phyloP scores from a whole-genome alignment of 2,888 invertebrate species.

The Ennomos fuscantarius region DNA sequence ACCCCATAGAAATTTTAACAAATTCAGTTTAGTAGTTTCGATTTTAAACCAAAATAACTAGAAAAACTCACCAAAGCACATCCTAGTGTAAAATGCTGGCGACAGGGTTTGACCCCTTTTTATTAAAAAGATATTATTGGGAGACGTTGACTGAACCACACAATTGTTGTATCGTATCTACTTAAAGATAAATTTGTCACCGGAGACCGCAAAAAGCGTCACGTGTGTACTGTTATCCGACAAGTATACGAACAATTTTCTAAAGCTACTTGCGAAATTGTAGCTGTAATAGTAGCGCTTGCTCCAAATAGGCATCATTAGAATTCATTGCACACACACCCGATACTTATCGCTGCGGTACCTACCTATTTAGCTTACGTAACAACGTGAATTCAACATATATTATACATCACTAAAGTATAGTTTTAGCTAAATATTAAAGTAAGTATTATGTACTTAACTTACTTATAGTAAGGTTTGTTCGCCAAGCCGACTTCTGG shows the following conservation, averaged over 20 bases:
- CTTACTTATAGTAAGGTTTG: slow-evolving; percentile 20
- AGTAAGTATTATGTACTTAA: slow-evolving; percentile 29
- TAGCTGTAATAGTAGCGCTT: slow-evolving; percentile 44
- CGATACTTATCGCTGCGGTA: slow-evolving; percentile 53
- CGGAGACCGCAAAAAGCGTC: slow-evolving; percentile 58
- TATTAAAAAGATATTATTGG: too few relatives aligned
- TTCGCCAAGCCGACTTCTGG: slow-evolving; percentile 24
- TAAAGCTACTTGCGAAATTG: slow-evolving; percentile 50
- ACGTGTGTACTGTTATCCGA: slow-evolving; percentile 66
- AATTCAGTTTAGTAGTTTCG: too few relatives aligned
- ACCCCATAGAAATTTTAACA: too few relatives aligned
- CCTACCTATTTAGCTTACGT: slow-evolving; percentile 49
- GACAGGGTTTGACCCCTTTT: too few relatives aligned
- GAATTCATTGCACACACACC: slow-evolving; percentile 58
- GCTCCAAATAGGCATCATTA: slow-evolving; percentile 52
- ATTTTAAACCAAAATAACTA: too few relatives aligned
- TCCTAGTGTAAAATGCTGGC: too few relatives aligned
- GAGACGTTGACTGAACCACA: slow-evolving; percentile 16
- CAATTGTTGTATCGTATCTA: slow-evolving; percentile 43
- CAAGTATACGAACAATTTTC: slow-evolving; percentile 52
- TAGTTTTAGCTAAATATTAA: slow-evolving; percentile 37
- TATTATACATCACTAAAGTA: slow-evolving; percentile 32
- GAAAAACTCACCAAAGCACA: too few relatives aligned
- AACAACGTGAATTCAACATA: slow-evolving; percentile 45
- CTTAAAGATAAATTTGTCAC: slow-evolving; percentile 69